Conservation (phyloP, 2,888 invertebrate species). For the Arctia plantaginis region DNA sequence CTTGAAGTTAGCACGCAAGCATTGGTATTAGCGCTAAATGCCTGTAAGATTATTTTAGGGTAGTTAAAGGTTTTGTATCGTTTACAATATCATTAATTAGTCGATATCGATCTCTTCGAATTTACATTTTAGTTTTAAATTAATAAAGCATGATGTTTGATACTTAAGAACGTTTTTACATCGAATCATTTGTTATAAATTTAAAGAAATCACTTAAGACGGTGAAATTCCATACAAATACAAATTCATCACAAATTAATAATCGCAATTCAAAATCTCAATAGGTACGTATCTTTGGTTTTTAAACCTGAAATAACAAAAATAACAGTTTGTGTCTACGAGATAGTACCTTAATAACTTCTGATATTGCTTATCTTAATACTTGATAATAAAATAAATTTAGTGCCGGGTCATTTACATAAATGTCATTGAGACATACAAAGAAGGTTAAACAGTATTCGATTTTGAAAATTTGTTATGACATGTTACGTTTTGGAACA, state of each 20-base stretch:
- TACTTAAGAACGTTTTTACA: neutral
- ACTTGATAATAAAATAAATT: neutral
- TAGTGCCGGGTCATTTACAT: neutral
- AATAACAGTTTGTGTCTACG: neutral
- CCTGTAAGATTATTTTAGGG: slow-evolving; percentile 37
- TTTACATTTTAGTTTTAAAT: neutral
- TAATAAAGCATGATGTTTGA: neutral
- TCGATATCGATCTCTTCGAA: slow-evolving; percentile 41
- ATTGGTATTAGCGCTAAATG: slow-evolving; percentile 56
- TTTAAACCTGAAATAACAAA: neutral
- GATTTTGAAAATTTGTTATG: neutral
- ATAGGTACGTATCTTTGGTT: neutral
- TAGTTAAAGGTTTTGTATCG: slow-evolving; percentile 38
- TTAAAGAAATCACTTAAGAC: neutral
- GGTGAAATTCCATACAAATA: neutral
- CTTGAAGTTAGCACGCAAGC: slow-evolving; percentile 63
- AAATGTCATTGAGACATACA: neutral
- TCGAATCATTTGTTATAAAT: neutral
- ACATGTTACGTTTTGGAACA: neutral
- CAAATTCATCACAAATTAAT: neutral
- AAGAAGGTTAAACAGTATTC: neutral
- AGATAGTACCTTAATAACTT: neutral
- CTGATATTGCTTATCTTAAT: neutral
- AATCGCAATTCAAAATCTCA: too few relatives aligned
- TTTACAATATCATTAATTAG: slow-evolving; percentile 46